A percentile compares a stretch with the other conserved stretches of the same genome.
Conservation (phyloP, 2,888 invertebrate genomes). For the Eucera pruinosa region DNA sequence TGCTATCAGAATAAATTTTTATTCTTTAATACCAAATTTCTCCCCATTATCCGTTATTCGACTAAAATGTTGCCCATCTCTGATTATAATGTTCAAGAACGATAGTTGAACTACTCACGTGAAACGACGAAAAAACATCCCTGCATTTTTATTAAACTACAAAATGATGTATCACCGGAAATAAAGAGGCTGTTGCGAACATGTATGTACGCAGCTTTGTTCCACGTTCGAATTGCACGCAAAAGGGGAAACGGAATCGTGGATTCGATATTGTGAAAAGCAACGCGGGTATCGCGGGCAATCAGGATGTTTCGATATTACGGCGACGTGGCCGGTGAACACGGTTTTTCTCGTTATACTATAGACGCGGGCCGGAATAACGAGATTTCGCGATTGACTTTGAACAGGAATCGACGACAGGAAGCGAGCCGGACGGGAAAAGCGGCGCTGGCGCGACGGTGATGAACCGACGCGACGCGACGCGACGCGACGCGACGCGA, state of each 20-base stretch:
- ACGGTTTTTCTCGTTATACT: constrained; percentile 67
- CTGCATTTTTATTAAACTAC: no score
- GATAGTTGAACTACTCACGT: no score
- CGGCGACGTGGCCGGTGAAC: background rate
- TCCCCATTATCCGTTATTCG: no score
- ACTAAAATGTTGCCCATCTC: no score
- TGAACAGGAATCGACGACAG: constrained; percentile 61
- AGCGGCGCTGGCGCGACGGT: constrained; percentile 53
- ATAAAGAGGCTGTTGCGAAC: no score
- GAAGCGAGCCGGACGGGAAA: constrained; percentile 56
- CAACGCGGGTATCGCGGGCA: constrained; percentile 23
- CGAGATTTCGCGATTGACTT: constrained; percentile 70
- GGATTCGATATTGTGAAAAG: background rate
- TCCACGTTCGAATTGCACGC: constrained; percentile 21
- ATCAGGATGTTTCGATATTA: constrained; percentile 61
- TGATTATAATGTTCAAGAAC: no score
- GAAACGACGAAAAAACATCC: no score
- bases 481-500: constrained; percentile 65
- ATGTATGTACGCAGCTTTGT: no score
- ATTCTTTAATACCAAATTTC: no score
- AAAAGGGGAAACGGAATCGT: constrained; percentile 1
- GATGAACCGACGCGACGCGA: constrained; percentile 69
- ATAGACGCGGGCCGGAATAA: constrained; percentile 55
- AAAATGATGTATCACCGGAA: no score
- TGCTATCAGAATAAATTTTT: no score